These are phyloP conservation scores for Acleris laterana DNA, from an alignment of 2,888 invertebrate species.

Conservation along the genomic window DNA sequence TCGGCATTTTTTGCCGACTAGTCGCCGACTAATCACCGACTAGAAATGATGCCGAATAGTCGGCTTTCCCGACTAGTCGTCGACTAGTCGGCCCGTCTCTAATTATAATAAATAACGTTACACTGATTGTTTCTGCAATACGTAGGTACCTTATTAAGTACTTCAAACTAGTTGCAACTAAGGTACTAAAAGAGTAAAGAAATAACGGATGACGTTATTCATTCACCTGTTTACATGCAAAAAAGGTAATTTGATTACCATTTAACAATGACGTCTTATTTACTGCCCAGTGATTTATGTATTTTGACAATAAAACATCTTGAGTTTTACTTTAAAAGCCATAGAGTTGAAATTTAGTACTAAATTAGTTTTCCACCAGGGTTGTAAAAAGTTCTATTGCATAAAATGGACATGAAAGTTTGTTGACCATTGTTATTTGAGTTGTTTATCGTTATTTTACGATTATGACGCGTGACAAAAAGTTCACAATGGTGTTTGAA, in stretches of 20 bases:
- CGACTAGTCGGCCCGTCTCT: no score
- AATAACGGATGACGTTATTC: constrained; percentile 44
- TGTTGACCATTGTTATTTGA: constrained; percentile 33
- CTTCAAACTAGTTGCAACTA: constrained; percentile 1
- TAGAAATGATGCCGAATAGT: no score
- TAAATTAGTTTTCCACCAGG: constrained; percentile 8
- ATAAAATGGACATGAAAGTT: constrained; percentile 29
- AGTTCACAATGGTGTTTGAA: constrained; percentile 15
- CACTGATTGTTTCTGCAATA: no score
- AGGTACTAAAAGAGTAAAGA: constrained; percentile 10
- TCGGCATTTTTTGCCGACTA: no score
- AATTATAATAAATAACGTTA: no score
- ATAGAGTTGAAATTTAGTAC: constrained; percentile 1
- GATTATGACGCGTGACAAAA: constrained; percentile 21
- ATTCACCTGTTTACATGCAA: constrained; percentile 63
- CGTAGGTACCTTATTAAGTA: no score
- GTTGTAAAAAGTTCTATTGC: constrained; percentile 37
- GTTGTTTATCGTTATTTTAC: constrained; percentile 30
- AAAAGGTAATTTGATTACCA: constrained; percentile 57
- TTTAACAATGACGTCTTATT: constrained; percentile 52
- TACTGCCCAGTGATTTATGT: constrained; percentile 50
- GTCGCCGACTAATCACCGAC: no score
- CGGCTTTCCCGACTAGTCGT: no score
- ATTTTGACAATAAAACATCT: background rate
- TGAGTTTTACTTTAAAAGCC: background rate